These are phyloP conservation scores for Apodemus speciosus DNA, from an alignment of 2,113 vertebrate genomes.

Conservation along the genomic window DNA sequence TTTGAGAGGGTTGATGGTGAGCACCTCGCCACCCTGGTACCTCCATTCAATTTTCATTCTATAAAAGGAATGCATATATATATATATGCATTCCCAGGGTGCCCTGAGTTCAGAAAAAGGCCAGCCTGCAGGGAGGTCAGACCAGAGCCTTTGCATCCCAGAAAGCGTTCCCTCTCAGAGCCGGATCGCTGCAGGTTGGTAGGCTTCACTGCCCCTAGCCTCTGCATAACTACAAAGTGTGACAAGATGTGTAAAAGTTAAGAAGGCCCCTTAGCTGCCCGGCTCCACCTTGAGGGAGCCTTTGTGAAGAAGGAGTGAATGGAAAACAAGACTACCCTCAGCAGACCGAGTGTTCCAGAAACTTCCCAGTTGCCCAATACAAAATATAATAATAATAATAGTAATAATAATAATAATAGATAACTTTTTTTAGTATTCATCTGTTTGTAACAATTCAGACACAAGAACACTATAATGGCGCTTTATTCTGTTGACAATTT, in stretches of 20 bases:
- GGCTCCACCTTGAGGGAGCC: slow-evolving; percentile 40
- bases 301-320: neutral
- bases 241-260: neutral
- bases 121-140: slow-evolving; percentile 12
- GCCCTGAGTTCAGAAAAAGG: slow-evolving; percentile 43
- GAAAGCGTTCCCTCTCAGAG: neutral
- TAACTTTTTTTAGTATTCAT: slow-evolving; percentile 52
- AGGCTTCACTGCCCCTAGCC: neutral
- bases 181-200: neutral
- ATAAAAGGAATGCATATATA: neutral
- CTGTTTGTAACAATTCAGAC: slow-evolving; percentile 44
- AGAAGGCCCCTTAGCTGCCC: slow-evolving; percentile 30
- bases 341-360: slow-evolving; percentile 46
- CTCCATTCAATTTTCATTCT: slow-evolving; percentile 80
- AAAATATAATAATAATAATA: too few relatives aligned
- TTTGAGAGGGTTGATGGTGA: slow-evolving; percentile 61
- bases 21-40: slow-evolving; percentile 71
- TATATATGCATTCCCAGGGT: neutral
- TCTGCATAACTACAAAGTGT: neutral
- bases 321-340: slow-evolving; percentile 56
- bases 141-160: neutral
- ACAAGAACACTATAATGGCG: slow-evolving; percentile 35
- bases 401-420: neutral
- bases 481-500: slow-evolving; percentile 65
- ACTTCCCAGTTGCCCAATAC: slow-evolving; percentile 58